Evolutionary conservation across 2,888 invertebrate species (phyloP).

Genomic region (Leptopilina myrica): DNA sequence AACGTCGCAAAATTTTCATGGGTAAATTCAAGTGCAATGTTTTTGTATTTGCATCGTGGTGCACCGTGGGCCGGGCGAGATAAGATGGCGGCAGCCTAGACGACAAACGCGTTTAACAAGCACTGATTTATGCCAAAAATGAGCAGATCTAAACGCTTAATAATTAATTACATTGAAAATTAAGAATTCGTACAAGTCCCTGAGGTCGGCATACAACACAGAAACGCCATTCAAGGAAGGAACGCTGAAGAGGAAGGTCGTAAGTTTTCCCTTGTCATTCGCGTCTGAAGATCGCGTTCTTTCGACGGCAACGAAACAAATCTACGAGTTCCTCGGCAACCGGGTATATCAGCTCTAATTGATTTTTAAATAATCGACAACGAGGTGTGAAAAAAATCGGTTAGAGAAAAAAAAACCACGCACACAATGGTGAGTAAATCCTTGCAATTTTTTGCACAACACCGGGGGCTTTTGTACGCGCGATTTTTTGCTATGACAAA

Average conservation of each 20-base stretch:
- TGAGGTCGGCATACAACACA: not conserved
- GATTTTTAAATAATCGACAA: not conserved
- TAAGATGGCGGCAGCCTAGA: constrained; percentile 71
- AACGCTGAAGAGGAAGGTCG: constrained; percentile 14
- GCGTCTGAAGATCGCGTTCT: constrained; percentile 21
- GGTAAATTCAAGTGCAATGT: constrained; percentile 61
- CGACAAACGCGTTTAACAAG: constrained; percentile 65
- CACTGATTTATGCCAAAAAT: constrained; percentile 60
- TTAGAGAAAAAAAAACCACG: constrained; percentile 5
- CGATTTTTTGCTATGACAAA: constrained; percentile 12
- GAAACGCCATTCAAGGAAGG: constrained; percentile 28
- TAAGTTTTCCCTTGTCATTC: constrained; percentile 19
- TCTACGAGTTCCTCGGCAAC: constrained; percentile 12
- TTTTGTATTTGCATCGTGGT: constrained; percentile 69
- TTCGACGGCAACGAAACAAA: constrained; percentile 11
- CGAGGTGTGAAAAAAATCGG: not conserved
- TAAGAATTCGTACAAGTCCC: not conserved
- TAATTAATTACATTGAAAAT: constrained; percentile 53
- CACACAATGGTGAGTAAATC: constrained; percentile 21
- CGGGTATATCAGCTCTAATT: not conserved
- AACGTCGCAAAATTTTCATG: constrained; percentile 57
- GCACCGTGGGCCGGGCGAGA: constrained; percentile 67
- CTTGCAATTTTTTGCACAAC: not conserved
- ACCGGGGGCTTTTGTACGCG: constrained; percentile 33
- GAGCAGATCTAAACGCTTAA: constrained; percentile 67